phyloP scores from a whole-genome alignment of 2,888 invertebrate species.

The Synanthedon tipuliformis region DNA sequence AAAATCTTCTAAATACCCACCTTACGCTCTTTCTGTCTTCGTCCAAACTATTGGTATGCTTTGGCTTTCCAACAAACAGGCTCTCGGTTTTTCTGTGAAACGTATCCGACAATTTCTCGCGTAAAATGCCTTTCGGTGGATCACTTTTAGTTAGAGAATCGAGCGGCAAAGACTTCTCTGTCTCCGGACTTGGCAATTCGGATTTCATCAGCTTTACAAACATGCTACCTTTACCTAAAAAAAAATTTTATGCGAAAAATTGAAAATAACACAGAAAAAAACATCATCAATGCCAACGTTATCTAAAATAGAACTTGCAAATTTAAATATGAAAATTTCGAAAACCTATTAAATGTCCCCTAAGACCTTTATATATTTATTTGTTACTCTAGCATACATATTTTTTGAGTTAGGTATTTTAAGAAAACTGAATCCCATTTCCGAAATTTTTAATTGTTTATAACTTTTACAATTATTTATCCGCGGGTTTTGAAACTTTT shows the following conservation, averaged over 20 bases:
- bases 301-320: too few relatives aligned
- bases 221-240: slow-evolving; percentile 52
- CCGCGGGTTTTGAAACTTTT: too few relatives aligned
- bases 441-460: too few relatives aligned
- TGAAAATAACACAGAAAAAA: too few relatives aligned
- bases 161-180: slow-evolving; percentile 47
- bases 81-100: slow-evolving; percentile 38
- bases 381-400: too few relatives aligned
- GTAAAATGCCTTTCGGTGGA: slow-evolving; percentile 71
- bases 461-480: too few relatives aligned
- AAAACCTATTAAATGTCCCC: too few relatives aligned
- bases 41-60: slow-evolving; percentile 65
- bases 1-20: slow-evolving; percentile 17
- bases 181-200: slow-evolving; percentile 55
- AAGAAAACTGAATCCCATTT: too few relatives aligned
- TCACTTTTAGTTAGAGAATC: slow-evolving; percentile 58
- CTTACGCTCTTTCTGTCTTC: slow-evolving; percentile 82
- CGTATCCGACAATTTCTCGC: slow-evolving; percentile 66
- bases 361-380: too few relatives aligned
- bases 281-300: too few relatives aligned
- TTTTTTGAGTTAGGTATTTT: too few relatives aligned
- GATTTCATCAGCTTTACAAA: slow-evolving; percentile 48
- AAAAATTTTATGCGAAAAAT: background rate
- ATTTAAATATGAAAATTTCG: too few relatives aligned
- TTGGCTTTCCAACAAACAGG: slow-evolving; percentile 28